These are phyloP conservation scores for Cathartes aura DNA, from an alignment of 2,113 vertebrate species.

Conservation along the genomic window DNA sequence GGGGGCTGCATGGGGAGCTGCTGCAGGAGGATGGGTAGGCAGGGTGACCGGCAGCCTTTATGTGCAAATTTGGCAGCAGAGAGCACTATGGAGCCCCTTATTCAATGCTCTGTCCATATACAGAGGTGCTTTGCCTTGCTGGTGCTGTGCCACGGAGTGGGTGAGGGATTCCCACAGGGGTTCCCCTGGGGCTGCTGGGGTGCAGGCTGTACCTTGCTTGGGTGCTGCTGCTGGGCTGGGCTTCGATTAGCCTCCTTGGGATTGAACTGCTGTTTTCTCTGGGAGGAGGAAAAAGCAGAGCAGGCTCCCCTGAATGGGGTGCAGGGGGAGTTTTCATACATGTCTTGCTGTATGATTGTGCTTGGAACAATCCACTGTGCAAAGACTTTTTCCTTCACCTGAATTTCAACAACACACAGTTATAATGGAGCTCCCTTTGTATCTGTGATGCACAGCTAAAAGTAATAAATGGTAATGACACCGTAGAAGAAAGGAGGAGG, in stretches of 20 bases:
- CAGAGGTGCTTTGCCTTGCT: neutral
- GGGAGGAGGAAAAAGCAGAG: neutral
- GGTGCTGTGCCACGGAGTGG: neutral
- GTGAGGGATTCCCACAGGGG: no score
- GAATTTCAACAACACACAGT: neutral
- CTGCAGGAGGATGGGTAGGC: neutral
- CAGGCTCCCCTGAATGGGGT: neutral
- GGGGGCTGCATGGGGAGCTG: neutral
- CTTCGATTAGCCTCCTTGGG: neutral
- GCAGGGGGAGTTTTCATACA: rapidly evolving
- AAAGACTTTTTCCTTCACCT: neutral
- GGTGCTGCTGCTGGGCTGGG: neutral
- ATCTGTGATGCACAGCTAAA: neutral
- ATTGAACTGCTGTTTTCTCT: neutral
- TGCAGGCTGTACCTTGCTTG: neutral
- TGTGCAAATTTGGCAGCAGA: neutral
- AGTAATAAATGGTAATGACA: neutral
- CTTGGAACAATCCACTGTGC: neutral
- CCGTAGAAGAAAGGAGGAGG: neutral
- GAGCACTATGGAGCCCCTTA: neutral
- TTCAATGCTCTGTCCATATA: neutral
- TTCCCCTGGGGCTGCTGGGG: neutral
- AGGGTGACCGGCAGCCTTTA: neutral
- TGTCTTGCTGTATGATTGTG: neutral
- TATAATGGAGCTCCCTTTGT: neutral